Evolutionary conservation across 2,888 invertebrate genomes (phyloP), one percentile per base, ranked within the genome.

Genomic region (Orchesellides sinensis): DNA sequence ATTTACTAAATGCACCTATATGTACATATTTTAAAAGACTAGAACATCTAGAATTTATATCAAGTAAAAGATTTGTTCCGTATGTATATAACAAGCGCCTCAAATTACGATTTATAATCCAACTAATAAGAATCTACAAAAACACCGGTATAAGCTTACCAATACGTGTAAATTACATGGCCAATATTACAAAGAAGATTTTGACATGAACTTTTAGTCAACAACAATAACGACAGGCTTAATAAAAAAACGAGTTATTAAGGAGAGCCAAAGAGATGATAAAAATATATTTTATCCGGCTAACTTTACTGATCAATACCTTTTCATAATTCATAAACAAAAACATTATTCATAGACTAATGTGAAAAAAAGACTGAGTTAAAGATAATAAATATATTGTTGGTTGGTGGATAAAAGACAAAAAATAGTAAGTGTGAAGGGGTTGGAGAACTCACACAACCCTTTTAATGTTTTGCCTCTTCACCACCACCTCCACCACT

Each of bases 361-460:
- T 8, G 10, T n/a, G n/a, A 14, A 40, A 40, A 40, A 40, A n/a
- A 14, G 40, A 40, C 40, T 40, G n/a, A 40, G 40, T 40, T 40
- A n/a, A 40, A 40, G 40, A 2, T 40, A 40, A n/a, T 47, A 25
- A 29, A 10, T 29, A 63, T 59, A 14, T 17, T 35, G 10, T 35
- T 40, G 19, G 2, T 19, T 40, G 40, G 40, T 29, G 35, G 35
- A 23, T 25, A 52, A 14, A 56, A 21, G 12, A 27, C 17, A 23
- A 59, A 72, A 45, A 45, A 25, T 1, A 72, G 25, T 35, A 52
- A 49, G 74, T 52, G 74, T 52, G 35, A 74, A 74, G 63, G 74
- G 63, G 74, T 63, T 74, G 63, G 65, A 65, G 49, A 32, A 27
- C 74, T 63, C 74, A 74, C 65, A 65, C 63, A 65, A 74, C 32